A percentile compares a stretch with the other conserved stretches of the same genome.
These are phyloP conservation scores for Acrocephalus scirpaceus DNA, from an alignment of 2,797 vertebrate genomes.

Conservation along the genomic window DNA sequence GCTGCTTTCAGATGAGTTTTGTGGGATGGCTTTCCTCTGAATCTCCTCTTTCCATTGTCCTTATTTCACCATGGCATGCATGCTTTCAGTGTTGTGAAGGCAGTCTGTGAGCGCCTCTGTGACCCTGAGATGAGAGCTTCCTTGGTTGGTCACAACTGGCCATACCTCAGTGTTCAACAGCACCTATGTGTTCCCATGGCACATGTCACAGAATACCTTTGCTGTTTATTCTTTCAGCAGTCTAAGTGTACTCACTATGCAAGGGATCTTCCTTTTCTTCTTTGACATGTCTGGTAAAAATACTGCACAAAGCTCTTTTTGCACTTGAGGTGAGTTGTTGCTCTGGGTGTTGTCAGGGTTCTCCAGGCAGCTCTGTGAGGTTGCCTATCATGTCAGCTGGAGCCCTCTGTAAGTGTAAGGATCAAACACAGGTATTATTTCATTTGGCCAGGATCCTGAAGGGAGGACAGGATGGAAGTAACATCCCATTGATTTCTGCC, in stretches of 20 bases:
- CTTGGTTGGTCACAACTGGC: background rate
- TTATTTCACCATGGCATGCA: fast-evolving
- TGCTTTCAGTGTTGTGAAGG: background rate
- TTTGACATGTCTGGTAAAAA: background rate
- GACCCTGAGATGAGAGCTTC: background rate
- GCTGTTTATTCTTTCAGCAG: background rate
- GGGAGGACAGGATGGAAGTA: fast-evolving
- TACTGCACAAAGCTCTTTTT: background rate
- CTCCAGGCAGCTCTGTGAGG: background rate
- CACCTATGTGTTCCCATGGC: background rate
- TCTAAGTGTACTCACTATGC: background rate
- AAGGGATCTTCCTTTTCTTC: background rate
- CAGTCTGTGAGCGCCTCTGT: background rate
- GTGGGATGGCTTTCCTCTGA: background rate
- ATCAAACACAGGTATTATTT: background rate
- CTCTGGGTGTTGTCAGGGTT: background rate
- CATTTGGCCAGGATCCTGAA: background rate
- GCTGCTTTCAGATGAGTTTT: background rate
- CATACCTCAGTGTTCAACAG: fast-evolving
- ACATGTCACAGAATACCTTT: background rate
- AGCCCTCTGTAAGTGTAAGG: background rate
- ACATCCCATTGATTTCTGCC: background rate
- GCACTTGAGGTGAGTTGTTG: background rate
- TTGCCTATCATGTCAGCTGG: background rate
- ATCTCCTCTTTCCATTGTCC: background rate